phyloP scores from a whole-genome alignment of 2,797 vertebrate species.

The Oreochromis mossambicus region DNA sequence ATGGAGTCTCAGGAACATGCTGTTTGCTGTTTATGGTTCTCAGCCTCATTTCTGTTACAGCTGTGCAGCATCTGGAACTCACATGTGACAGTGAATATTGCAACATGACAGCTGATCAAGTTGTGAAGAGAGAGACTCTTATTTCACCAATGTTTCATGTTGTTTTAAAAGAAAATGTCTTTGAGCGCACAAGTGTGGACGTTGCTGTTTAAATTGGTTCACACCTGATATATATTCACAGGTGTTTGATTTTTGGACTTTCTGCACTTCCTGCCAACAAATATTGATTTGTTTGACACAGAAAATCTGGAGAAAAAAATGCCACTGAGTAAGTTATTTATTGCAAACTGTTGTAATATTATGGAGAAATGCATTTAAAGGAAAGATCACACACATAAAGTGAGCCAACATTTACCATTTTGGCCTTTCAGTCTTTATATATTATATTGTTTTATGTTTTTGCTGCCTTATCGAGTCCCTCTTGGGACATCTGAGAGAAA shows the following conservation, averaged over 20 bases:
- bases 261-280: not conserved
- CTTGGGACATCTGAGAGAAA: not conserved
- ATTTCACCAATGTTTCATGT: not conserved
- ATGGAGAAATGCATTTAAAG: not conserved
- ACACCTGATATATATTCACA: not conserved
- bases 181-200: not conserved
- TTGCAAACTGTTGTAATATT: not conserved
- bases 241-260: not conserved
- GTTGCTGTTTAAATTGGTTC: not conserved
- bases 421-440: constrained; percentile 25
- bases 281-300: not conserved
- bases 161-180: not conserved
- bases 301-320: constrained; percentile 5
- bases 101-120: not conserved
- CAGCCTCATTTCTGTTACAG: not conserved
- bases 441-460: not conserved
- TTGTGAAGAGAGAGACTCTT: not conserved
- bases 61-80: not conserved
- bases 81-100: not conserved
- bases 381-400: not conserved
- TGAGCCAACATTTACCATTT: not conserved
- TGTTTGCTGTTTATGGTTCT: not conserved
- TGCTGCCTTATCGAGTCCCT: not conserved
- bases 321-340: not conserved
- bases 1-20: not conserved